Evolutionary conservation across 2,888 invertebrate genomes (phyloP), one percentile per base, ranked within the genome.

Genomic region (Drosophila phalerata): DNA sequence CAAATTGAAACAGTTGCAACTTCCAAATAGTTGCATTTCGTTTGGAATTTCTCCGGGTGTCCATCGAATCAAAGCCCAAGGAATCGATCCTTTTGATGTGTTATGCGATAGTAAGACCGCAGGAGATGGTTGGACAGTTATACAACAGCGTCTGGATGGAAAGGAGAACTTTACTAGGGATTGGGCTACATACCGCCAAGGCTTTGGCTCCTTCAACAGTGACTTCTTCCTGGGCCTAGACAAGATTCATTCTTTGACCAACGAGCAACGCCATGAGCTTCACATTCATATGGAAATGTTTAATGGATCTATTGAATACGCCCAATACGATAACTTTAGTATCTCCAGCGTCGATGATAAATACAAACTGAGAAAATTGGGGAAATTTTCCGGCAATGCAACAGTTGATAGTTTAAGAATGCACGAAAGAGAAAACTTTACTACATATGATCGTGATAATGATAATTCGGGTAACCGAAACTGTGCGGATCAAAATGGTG

Each of bases 151-250:
- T 30, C 10, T 38, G 5, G 19, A 55, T 38, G 61, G 51, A 15
- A 52, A 43, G 10, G 45, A 37, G 25, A 25, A 47, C 28, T 55
- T 38, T n/a, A 38, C 13, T 9, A 62, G 53, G 5, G 10, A 37
- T 15, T 19, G n/a, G 45, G 13, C 10, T 6, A 28, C 25, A 13
- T 47, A 38, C 1, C 45, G 19, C 5, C 6, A 47, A 1, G 62
- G 62, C 1, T 62, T 62, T 22, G 69, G 60, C 3, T 17, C 30
- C 0, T 15, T 49, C 0, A 2, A 10, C 3, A 10, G 19, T 1
- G 38, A 69, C 9, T 68, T 40, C 28, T 68, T 55, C 2, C 34
- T 69, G 1, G 55, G 49, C 9, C 28, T 68, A 1, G 22, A 69
- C 9, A 51, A 10, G 6, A 43, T 69, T 9, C n/a, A 38, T 19